phyloP scores from a whole-genome alignment of 2,113 vertebrate genomes.

The Chitala chitala region DNA sequence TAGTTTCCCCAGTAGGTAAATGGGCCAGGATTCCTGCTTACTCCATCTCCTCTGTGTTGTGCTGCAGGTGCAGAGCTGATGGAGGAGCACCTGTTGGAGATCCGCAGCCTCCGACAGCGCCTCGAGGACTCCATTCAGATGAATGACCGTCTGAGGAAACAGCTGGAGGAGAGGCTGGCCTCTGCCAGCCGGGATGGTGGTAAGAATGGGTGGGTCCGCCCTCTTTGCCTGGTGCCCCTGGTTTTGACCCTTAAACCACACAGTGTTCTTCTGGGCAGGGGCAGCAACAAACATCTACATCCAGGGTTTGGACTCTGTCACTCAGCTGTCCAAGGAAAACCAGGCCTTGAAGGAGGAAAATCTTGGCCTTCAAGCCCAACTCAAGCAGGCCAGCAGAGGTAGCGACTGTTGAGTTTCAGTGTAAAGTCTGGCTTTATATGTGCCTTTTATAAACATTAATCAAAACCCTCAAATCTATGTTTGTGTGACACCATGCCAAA shows the following conservation, averaged over 20 bases:
- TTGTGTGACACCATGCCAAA: too few species aligned
- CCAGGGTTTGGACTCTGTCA: slow-evolving; percentile 63
- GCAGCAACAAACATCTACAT: slow-evolving; percentile 65
- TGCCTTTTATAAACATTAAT: too few species aligned
- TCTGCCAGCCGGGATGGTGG: slow-evolving; percentile 50
- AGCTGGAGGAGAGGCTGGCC: slow-evolving; percentile 71
- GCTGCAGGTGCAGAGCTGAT: slow-evolving; percentile 71
- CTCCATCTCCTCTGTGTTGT: background rate
- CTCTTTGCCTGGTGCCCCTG: background rate
- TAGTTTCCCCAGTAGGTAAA: too few species aligned
- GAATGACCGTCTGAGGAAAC: slow-evolving; percentile 77
- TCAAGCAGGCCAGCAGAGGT: slow-evolving; percentile 67
- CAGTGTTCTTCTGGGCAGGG: slow-evolving; percentile 45
- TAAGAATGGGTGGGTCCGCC: slow-evolving; percentile 31
- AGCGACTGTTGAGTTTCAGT: too few species aligned
- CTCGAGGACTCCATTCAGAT: slow-evolving; percentile 87
- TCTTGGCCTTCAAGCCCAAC: slow-evolving; percentile 56
- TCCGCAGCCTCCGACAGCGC: slow-evolving; percentile 71
- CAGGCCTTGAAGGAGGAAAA: slow-evolving; percentile 61
- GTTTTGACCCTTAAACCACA: background rate
- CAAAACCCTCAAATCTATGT: too few species aligned
- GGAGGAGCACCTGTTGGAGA: slow-evolving; percentile 81
- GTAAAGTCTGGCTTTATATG: too few species aligned
- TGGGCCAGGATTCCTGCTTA: too few species aligned
- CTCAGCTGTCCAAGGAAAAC: slow-evolving; percentile 68